Evolutionary conservation across 2,888 invertebrate species (phyloP).

Genomic region (Limnephilus lunatus): DNA sequence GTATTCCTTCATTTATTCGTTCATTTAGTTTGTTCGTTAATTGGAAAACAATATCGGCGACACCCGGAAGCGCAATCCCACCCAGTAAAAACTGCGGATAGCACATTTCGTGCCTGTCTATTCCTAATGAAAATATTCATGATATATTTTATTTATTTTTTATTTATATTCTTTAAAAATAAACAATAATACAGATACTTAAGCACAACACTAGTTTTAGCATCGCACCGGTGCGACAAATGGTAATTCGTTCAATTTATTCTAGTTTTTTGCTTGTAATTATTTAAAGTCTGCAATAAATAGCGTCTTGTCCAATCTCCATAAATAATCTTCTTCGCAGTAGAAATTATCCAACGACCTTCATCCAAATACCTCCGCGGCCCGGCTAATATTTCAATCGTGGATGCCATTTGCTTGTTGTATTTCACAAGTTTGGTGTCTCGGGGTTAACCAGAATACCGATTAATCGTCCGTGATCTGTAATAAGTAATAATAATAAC

Average conservation of each 20-base stretch:
- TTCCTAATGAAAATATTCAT: no score
- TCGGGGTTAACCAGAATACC: slow-evolving; percentile 25
- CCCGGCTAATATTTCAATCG: not conserved
- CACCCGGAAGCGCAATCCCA: no score
- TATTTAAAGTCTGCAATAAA: not conserved
- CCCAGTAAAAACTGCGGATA: no score
- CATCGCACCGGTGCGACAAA: not conserved
- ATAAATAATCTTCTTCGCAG: slow-evolving; percentile 2
- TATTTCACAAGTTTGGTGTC: not conserved
- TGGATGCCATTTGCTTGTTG: not conserved
- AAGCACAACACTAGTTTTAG: not conserved
- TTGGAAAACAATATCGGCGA: no score
- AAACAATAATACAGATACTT: not conserved
- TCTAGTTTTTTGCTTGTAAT: not conserved
- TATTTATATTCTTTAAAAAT: no score
- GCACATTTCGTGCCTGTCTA: no score
- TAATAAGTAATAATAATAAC: not conserved
- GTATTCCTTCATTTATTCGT: no score
- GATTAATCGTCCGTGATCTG: not conserved
- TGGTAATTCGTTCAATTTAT: not conserved
- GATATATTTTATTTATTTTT: no score
- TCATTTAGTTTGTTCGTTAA: no score
- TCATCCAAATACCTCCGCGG: not conserved
- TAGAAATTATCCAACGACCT: not conserved
- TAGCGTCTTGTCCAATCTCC: not conserved